Base-by-base conservation (phyloP, 1,140 invertebrate genomes). In the Brachionus asplanchnoidis region DNA sequence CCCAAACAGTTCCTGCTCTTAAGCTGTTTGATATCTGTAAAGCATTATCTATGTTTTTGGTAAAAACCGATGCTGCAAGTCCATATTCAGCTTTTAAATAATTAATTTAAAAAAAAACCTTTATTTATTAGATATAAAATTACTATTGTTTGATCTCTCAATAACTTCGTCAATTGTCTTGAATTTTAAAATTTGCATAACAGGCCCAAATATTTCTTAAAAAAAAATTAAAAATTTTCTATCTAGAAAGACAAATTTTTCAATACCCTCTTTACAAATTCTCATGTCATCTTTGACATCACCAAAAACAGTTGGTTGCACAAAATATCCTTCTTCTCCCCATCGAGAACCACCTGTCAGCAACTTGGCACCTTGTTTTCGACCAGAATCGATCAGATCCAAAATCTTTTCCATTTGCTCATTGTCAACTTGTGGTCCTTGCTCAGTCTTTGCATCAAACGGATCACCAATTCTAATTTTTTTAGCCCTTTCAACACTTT, bases 101-200 rank as follows among this genome's bases (percentile, higher is more conserved):
- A 7, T 26, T 28, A 2, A 44, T 78, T 80, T n/a, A n/a, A n/a
- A n/a, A 36, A 20, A 3, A 65, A 40, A 42, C 42, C 23, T 65
- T 20, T 26, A 36, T 42, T 17, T 36, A 65, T 11, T 20, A 17
- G 44, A 8, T 20, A 14, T 44, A 82, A 44, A 36, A 4, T 40
- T 82, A 82, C 79, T 75, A 56, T 92, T 91, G 88, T 98, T 99
- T 0, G 96, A 95, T 50, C 97, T 91, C 60, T 91, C 91, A 56
- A 98, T 92, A 0, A 98, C 93, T 1, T 92, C 93, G 70, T 97
- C 95, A 2, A 97, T 88, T 87, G 93, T 92, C 85, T 91, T 92
- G 88, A 98, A 98, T 87, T 93, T 95, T 20, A 95, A 96, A 77
- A 98, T 93, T 46, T 96, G 93, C 96, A 98, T 98, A 28, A 98